Conservation (phyloP, 2,888 invertebrate genomes). For the Heliconius erato region DNA sequence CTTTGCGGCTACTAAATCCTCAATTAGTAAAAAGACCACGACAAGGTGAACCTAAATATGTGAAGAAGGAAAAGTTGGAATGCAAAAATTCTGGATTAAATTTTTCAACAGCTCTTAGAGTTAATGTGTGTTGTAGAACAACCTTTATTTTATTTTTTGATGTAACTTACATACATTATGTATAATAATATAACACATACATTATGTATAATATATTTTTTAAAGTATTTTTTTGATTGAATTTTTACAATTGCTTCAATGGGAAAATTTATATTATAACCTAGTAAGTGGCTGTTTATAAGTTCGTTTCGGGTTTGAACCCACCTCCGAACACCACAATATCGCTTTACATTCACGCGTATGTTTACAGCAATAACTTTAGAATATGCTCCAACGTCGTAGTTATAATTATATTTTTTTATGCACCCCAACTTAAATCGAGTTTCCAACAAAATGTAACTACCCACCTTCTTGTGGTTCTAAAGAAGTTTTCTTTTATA, state of each 20-base stretch:
- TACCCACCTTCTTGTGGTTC: background rate
- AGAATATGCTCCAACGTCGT: background rate
- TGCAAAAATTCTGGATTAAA: constrained; percentile 11
- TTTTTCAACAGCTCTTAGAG: constrained; percentile 9
- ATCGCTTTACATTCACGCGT: too few relatives aligned
- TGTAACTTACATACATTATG: too few relatives aligned
- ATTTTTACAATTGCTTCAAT: too few relatives aligned
- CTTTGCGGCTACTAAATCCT: constrained; percentile 16
- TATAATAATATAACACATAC: too few relatives aligned
- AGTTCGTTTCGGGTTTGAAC: background rate
- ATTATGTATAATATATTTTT: background rate
- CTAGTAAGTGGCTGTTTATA: too few relatives aligned
- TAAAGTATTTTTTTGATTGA: too few relatives aligned
- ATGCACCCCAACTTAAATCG: constrained; percentile 9
- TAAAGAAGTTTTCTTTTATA: constrained; percentile 9
- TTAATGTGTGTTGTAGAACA: background rate
- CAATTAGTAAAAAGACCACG: constrained; percentile 26
- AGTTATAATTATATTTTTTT: constrained; percentile 16
- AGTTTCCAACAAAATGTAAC: background rate
- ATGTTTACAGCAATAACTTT: background rate
- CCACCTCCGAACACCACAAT: background rate
- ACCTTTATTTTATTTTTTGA: background rate
- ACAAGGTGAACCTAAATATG: constrained; percentile 18
- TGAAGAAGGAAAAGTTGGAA: constrained; percentile 17
- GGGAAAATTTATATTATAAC: too few relatives aligned